Conservation (phyloP, 2,888 invertebrate genomes). For the Drosophila borborema region DNA sequence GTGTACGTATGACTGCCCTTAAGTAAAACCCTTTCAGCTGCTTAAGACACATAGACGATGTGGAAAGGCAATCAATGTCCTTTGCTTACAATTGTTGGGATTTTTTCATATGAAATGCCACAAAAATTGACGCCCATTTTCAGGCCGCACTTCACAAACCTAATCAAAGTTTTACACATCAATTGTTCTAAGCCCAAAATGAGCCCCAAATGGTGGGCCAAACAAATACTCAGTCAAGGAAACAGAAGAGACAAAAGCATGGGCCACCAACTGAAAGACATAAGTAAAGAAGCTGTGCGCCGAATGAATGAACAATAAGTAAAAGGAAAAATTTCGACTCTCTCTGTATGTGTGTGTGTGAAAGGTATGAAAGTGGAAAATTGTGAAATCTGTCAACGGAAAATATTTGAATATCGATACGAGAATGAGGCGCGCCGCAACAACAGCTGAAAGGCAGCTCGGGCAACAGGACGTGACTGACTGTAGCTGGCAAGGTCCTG, state of each 20-base stretch:
- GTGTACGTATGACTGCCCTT: background rate
- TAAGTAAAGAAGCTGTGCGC: conserved; percentile 48
- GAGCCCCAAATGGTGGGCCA: conserved; percentile 23
- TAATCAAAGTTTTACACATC: conserved; percentile 76
- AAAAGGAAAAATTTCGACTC: conserved; percentile 51
- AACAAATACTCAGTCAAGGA: conserved; percentile 13
- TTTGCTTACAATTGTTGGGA: conserved; percentile 32
- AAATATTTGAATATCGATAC: conserved; percentile 77
- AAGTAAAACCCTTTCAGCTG: conserved; percentile 5
- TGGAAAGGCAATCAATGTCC: conserved; percentile 27
- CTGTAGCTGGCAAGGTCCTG: conserved; percentile 15
- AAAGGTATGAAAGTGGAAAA: conserved; percentile 78
- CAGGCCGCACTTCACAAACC: conserved; percentile 57
- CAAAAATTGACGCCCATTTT: conserved; percentile 33
- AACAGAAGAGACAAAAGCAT: background rate
- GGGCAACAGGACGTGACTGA: conserved; percentile 36
- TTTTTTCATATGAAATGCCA: conserved; percentile 12
- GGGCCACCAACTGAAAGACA: conserved; percentile 11
- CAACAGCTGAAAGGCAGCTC: conserved; percentile 7
- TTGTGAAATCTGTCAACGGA: conserved; percentile 77
- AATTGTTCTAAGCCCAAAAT: conserved; percentile 58
- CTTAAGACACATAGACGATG: background rate
- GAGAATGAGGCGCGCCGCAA: conserved; percentile 14
- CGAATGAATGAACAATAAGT: conserved; percentile 70
- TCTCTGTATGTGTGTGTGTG: conserved; percentile 25